phyloP scores from a whole-genome alignment of 2,888 invertebrate species.

The Cacoxenus indagator region DNA sequence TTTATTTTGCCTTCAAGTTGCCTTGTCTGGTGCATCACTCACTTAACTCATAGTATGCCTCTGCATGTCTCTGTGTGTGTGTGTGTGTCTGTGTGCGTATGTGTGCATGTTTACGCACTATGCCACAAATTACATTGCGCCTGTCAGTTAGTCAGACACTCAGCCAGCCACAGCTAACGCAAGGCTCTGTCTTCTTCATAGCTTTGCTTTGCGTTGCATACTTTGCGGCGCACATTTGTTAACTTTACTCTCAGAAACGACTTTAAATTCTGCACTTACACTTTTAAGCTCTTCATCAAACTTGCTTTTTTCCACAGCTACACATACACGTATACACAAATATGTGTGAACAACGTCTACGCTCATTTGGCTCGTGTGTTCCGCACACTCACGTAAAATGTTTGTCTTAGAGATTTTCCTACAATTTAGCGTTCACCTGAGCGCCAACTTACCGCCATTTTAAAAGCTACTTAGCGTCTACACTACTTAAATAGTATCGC shows the following conservation, averaged over 20 bases:
- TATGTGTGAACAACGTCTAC: conserved; percentile 33
- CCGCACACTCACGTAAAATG: background rate
- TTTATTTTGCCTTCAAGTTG: conserved; percentile 61
- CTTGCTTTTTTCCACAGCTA: conserved; percentile 2
- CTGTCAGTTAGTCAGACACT: conserved; percentile 21
- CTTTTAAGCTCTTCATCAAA: background rate
- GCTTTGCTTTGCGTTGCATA: conserved; percentile 48
- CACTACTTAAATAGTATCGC: background rate
- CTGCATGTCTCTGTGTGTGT: too few relatives aligned
- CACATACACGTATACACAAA: background rate
- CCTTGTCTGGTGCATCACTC: conserved; percentile 60
- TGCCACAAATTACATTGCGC: conserved; percentile 54
- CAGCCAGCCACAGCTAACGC: conserved; percentile 5
- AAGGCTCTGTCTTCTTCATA: background rate
- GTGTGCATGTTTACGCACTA: conserved; percentile 35
- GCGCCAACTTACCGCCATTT: background rate
- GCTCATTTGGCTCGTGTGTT: conserved; percentile 55
- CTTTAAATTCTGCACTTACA: background rate
- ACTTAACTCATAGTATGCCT: too few relatives aligned
- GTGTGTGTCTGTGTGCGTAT: conserved; percentile 20
- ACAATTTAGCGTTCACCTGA: background rate
- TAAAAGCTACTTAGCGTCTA: background rate
- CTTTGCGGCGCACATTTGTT: conserved; percentile 48
- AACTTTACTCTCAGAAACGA: conserved; percentile 48
- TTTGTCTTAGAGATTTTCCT: background rate